These are phyloP conservation scores for Lophochroa leadbeateri DNA, from an alignment of 2,113 vertebrate genomes.

Conservation along the genomic window DNA sequence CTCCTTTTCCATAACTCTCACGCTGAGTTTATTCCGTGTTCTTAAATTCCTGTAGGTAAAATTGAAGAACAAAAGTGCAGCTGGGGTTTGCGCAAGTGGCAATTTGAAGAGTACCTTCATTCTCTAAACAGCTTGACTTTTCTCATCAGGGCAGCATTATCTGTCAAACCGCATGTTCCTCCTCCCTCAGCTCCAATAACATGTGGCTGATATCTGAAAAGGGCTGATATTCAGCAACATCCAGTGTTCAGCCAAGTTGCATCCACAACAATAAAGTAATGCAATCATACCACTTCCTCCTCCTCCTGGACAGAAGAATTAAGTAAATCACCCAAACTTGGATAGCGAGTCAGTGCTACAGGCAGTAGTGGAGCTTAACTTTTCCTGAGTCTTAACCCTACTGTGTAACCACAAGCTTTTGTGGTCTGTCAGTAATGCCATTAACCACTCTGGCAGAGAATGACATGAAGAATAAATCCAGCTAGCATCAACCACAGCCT, in stretches of 20 bases:
- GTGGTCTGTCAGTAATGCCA: neutral
- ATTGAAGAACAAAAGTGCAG: slow-evolving; percentile 30
- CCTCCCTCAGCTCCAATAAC: neutral
- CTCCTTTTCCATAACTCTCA: neutral
- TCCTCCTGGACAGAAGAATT: neutral
- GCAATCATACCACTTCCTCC: neutral
- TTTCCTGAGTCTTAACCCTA: neutral
- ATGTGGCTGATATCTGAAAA: neutral
- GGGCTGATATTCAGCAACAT: neutral
- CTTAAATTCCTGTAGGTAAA: slow-evolving; percentile 26
- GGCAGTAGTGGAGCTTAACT: neutral
- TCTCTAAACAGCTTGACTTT: slow-evolving; percentile 48
- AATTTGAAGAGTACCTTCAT: slow-evolving; percentile 38
- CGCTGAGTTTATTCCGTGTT: slow-evolving; percentile 51
- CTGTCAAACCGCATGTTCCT: neutral
- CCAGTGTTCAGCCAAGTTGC: neutral
- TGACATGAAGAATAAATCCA: neutral
- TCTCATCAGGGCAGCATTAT: neutral
- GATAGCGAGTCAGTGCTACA: accelerated
- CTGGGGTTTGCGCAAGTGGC: neutral
- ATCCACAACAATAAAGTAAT: neutral
- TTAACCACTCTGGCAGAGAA: accelerated
- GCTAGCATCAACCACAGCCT: neutral
- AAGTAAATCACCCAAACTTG: neutral
- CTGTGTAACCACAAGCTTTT: accelerated